These are phyloP conservation scores for Bradynema listronoti DNA, from an alignment of 1,140 invertebrate genomes.

Conservation along the genomic window DNA sequence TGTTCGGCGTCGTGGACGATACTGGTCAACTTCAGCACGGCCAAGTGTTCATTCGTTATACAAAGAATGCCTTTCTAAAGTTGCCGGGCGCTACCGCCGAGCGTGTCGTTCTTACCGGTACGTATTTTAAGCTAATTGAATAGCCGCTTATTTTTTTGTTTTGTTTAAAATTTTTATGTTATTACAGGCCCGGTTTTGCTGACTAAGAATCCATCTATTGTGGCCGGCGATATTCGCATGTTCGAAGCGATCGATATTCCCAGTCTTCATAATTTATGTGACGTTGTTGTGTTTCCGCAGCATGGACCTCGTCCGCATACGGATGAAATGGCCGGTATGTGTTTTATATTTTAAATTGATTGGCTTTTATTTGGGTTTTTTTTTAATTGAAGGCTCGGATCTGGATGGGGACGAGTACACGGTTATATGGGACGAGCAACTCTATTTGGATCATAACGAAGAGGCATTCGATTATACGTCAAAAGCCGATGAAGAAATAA, in stretches of 20 bases:
- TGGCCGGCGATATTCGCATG: conserved; percentile 59
- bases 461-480: conserved; percentile 54
- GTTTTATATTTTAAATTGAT: neutral
- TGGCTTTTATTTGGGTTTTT: too few species aligned
- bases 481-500: neutral
- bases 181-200: conserved; percentile 49
- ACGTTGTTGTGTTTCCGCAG: conserved; percentile 60
- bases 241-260: conserved; percentile 58
- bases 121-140: neutral
- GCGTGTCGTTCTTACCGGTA: neutral
- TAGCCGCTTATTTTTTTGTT: conserved; percentile 6
- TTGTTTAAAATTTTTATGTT: neutral
- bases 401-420: conserved; percentile 60
- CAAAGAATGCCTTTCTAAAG: conserved; percentile 8
- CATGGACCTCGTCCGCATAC: conserved; percentile 59
- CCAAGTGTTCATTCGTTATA: conserved; percentile 59
- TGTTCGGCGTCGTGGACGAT: conserved; percentile 59
- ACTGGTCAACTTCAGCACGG: conserved; percentile 57
- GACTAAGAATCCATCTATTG: conserved; percentile 60
- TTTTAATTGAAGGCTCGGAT: conserved; percentile 48
- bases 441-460: conserved; percentile 49
- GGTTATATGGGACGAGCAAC: conserved; percentile 57
- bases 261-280: conserved; percentile 55
- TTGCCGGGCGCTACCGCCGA: conserved; percentile 18
- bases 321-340: conserved; percentile 59